Percentiles rank a stretch among this genome's conserved stretches.
These are phyloP conservation scores for Athrips mouffetella DNA, from an alignment of 2,888 invertebrate genomes.

Conservation along the genomic window DNA sequence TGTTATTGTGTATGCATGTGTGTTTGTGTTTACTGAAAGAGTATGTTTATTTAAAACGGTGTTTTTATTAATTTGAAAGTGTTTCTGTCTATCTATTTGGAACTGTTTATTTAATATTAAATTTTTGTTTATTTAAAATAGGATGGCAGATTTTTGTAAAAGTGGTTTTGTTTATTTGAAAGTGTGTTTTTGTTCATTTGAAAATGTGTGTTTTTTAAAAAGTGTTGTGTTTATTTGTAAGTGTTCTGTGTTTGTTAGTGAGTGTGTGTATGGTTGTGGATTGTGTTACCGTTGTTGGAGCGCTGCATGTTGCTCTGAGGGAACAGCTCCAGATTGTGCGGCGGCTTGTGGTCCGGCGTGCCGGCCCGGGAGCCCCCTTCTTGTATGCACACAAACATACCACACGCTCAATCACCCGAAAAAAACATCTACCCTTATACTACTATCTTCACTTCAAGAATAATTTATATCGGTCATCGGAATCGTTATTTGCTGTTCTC, in stretches of 20 bases:
- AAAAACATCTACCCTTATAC: background rate
- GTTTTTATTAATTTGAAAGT: too few relatives aligned
- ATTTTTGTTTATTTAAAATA: too few relatives aligned
- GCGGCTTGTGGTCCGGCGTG: constrained; percentile 84
- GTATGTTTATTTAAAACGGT: too few relatives aligned
- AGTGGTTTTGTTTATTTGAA: background rate
- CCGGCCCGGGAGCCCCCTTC: constrained; percentile 74
- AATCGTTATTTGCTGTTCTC: too few relatives aligned
- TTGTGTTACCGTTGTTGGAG: constrained; percentile 83
- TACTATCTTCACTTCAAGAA: background rate
- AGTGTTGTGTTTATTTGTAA: constrained; percentile 16
- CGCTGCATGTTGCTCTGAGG: constrained; percentile 81
- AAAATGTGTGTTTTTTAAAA: constrained; percentile 14
- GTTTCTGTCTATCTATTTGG: too few relatives aligned
- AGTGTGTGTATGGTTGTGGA: constrained; percentile 21
- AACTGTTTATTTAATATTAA: too few relatives aligned
- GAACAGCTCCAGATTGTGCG: constrained; percentile 84
- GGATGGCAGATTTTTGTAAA: background rate
- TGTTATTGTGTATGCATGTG: background rate
- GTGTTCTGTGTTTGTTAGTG: background rate
- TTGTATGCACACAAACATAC: constrained; percentile 46
- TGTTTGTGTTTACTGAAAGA: background rate
- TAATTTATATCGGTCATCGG: background rate
- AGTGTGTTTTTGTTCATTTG: background rate
- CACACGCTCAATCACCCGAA: constrained; percentile 38